phyloP scores from a whole-genome alignment of 2,888 invertebrate genomes.

The Cerceris ruficornis region DNA sequence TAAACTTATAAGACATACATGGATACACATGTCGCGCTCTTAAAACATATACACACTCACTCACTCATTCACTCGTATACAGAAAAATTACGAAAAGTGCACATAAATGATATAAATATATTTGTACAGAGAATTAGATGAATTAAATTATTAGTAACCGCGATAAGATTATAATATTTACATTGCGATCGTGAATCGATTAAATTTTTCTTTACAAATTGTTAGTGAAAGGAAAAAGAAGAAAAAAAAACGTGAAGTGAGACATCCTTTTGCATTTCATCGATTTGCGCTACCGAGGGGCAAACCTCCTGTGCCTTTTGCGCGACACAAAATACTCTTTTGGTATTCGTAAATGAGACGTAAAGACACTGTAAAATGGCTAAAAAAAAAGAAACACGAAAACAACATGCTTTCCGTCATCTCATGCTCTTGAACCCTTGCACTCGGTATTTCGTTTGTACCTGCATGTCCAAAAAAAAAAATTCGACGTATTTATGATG shows the following conservation, averaged over 20 bases:
- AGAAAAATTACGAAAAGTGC: conserved; percentile 33
- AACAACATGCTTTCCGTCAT: neutral
- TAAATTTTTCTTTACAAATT: conserved; percentile 24
- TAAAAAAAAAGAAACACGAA: conserved; percentile 7
- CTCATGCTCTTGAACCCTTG: conserved; percentile 24
- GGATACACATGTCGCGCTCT: conserved; percentile 2
- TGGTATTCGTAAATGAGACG: conserved; percentile 17
- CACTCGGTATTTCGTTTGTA: conserved; percentile 33
- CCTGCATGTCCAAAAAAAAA: conserved; percentile 5
- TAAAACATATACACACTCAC: too few species aligned
- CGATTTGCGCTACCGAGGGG: conserved; percentile 37
- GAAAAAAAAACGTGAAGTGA: neutral
- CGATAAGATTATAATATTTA: conserved; percentile 33
- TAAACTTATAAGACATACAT: conserved; percentile 45
- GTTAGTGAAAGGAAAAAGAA: neutral
- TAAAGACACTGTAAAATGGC: conserved; percentile 7
- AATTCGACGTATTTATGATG: neutral
- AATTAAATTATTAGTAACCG: conserved; percentile 44
- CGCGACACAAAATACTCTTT: conserved; percentile 19
- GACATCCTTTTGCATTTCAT: conserved; percentile 32
- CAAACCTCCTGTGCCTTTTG: conserved; percentile 54
- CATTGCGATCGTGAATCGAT: conserved; percentile 6
- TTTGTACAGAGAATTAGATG: conserved; percentile 58
- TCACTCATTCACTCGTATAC: too few species aligned
- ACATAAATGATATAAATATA: conserved; percentile 56